These are phyloP conservation scores for Peromyscus polionotus DNA, from an alignment of 2,113 vertebrate species.

Conservation along the genomic window DNA sequence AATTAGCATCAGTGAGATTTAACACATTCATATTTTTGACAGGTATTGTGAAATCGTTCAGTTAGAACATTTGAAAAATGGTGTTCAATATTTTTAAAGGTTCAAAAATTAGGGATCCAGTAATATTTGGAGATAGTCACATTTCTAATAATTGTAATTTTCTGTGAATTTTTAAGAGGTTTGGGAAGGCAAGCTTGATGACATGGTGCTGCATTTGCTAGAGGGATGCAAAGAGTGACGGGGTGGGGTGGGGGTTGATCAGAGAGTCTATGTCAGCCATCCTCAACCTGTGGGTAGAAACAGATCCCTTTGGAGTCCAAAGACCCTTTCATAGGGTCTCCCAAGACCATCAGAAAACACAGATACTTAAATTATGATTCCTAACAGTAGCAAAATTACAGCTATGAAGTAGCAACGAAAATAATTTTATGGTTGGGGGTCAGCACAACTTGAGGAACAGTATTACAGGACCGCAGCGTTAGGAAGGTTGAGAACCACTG, in stretches of 20 bases:
- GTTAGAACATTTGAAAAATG: neutral
- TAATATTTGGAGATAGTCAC: neutral
- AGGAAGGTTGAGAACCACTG: neutral
- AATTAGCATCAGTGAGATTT: neutral
- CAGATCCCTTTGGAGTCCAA: neutral
- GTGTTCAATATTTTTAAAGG: neutral
- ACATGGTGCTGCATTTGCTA: neutral
- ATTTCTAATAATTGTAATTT: conserved; percentile 21
- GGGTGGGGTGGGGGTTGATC: neutral
- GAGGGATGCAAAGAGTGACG: neutral
- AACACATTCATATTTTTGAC: neutral
- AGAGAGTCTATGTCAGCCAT: neutral
- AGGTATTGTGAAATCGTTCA: neutral
- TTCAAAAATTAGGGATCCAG: conserved; percentile 17
- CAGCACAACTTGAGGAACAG: neutral
- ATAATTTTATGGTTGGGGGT: neutral
- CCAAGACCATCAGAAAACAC: neutral
- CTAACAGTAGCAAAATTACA: neutral
- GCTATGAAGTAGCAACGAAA: neutral
- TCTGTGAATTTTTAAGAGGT: neutral
- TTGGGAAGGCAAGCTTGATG: neutral
- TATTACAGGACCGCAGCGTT: neutral
- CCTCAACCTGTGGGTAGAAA: too few species aligned
- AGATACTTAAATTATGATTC: neutral
- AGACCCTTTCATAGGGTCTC: neutral